Evolutionary conservation across 1,140 invertebrate genomes (phyloP).

Genomic region (Hetaerina americana): DNA sequence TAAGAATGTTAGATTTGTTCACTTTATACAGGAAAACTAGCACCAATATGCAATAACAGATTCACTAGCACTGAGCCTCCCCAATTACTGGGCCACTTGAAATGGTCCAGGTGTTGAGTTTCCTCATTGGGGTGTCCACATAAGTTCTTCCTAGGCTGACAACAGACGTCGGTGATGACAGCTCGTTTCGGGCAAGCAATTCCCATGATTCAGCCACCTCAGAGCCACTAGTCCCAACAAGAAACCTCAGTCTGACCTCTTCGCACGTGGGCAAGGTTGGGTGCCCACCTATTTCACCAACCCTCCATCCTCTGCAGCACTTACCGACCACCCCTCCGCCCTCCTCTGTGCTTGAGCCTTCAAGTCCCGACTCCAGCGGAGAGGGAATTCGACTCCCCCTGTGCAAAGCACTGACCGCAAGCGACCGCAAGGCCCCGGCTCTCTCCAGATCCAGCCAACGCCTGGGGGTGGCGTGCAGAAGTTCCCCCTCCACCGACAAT

Average conservation of each 20-base stretch:
- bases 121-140: neutral
- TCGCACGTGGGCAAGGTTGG: neutral
- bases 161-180: neutral
- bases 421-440: slow-evolving; percentile 61
- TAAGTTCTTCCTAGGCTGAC: neutral
- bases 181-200: neutral
- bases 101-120: neutral
- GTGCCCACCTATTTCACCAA: neutral
- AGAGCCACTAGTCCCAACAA: neutral
- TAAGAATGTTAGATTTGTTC: no score
- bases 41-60: neutral
- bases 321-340: neutral
- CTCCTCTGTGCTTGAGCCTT: neutral
- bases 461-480: neutral
- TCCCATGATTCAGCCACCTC: neutral
- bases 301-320: neutral
- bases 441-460: slow-evolving; percentile 71
- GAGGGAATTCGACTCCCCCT: neutral
- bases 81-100: neutral
- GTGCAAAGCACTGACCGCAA: slow-evolving; percentile 32
- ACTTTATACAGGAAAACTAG: no score
- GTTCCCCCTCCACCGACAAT: neutral
- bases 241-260: neutral
- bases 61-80: neutral
- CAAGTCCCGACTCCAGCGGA: neutral